Base-by-base conservation (phyloP, 2,113 vertebrate species). In the Hydrochoerus hydrochaeris region DNA sequence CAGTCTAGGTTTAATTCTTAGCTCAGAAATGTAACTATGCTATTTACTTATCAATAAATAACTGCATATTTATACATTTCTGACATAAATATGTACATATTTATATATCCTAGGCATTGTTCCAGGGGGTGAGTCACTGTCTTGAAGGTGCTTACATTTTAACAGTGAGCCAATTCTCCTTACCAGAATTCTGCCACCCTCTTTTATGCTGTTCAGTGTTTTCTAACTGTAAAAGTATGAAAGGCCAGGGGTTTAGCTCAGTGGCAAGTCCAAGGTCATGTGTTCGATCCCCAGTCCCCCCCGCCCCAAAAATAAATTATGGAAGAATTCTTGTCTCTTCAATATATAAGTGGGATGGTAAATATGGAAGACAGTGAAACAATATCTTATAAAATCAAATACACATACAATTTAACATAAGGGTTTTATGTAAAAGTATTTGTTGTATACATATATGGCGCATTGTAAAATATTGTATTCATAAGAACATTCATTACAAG, bases 361-460 rank as follows among this genome's bases (percentile, higher is more conserved):
- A 95, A 52, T 87, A 20, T 83, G 17, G 52, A 86, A 87, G 46
- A 16, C 20, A 94, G 32, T 88, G 24, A 41, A 13, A 9, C 71
- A 26, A 63, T 82, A 65, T 35, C 83, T 91, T 73, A 78, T 94
- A 85, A 85, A 91, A 85, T 82, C 85, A 75, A 88, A 77, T 69
- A 10, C 3, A 58, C 4, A 30, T 82, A 24, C 2, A 41, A 77
- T 88, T 95, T 92, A 85, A 89, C 65, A 3, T 49, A 62, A 90
- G 46, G 69, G 35, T 92, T 91, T 93, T 22, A 71, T 69, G 95
- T 60, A 32, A 63, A 88, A 90, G 32, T 77, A 63, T 95, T 88
- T 95, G 58, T 65, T 35, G 20, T 94, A 46, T 44, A 71, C 7
- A 20, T 82, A 78, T 10, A 85, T 60, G 81, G 17, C 14, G 63